These are phyloP conservation scores for Macrostomum lignano DNA, from an alignment of 1,140 invertebrate species.

Conservation along the genomic window DNA sequence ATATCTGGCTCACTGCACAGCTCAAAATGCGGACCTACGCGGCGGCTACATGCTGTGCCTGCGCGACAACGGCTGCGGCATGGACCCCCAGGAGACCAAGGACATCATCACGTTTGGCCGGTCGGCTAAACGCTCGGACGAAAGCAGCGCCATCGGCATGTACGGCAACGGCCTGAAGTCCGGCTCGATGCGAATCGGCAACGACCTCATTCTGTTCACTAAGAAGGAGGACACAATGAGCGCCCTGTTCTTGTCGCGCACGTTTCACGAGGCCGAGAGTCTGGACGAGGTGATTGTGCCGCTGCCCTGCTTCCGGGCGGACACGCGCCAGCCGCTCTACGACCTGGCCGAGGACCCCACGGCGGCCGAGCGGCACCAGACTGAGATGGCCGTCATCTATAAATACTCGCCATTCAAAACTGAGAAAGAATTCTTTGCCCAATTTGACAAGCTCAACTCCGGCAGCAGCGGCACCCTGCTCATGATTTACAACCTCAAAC, in stretches of 20 bases:
- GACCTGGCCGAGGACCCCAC: slow-evolving; percentile 11
- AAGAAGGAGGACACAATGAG: slow-evolving; percentile 22
- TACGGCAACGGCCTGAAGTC: slow-evolving; percentile 30
- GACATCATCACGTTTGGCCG: slow-evolving; percentile 28
- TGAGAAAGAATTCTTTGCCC: slow-evolving; percentile 20
- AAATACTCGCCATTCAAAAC: slow-evolving; percentile 28
- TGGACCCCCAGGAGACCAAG: slow-evolving; percentile 24
- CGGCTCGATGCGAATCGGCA: slow-evolving; percentile 29
- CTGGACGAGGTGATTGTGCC: slow-evolving; percentile 28
- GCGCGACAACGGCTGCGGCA: slow-evolving; percentile 26
- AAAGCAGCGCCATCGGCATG: slow-evolving; percentile 25
- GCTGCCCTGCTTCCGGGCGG: slow-evolving; percentile 21
- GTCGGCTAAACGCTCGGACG: slow-evolving; percentile 18
- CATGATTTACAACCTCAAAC: slow-evolving; percentile 27
- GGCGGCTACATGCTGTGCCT: slow-evolving; percentile 25
- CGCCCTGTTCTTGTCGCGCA: slow-evolving; percentile 25
- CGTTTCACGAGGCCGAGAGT: slow-evolving; percentile 26
- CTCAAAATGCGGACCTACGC: slow-evolving; percentile 13
- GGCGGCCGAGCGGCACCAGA: slow-evolving; percentile 20
- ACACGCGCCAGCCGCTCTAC: slow-evolving; percentile 12
- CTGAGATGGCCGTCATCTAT: slow-evolving; percentile 25
- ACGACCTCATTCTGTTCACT: slow-evolving; percentile 28
- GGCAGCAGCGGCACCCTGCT: slow-evolving; percentile 23
- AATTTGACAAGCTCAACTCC: slow-evolving; percentile 27
- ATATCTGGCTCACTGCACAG: too few species aligned